Percentiles rank a stretch among this genome's conserved stretches.
These are phyloP conservation scores for Morelia viridis DNA, from an alignment of 2,797 vertebrate species.

Conservation along the genomic window DNA sequence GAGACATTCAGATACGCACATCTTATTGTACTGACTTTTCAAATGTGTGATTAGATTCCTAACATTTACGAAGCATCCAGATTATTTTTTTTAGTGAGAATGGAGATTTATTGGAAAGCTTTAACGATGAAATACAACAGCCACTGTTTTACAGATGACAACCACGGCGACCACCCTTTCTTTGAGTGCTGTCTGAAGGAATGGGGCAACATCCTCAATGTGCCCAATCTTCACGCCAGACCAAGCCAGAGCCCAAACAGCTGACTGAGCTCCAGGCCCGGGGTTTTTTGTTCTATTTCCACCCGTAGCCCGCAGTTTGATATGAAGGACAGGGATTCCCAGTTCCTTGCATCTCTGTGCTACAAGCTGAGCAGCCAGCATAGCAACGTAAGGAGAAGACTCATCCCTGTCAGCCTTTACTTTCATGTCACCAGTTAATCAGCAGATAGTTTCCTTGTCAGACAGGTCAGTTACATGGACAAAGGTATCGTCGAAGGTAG, in stretches of 20 bases:
- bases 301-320: conserved; percentile 93
- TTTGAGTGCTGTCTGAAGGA: conserved; percentile 96
- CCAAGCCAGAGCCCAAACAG: conserved; percentile 92
- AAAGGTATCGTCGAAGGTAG: too few relatives aligned
- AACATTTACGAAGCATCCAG: not conserved
- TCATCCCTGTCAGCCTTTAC: conserved; percentile 97
- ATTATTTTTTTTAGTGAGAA: not conserved
- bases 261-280: conserved; percentile 95
- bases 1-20: not conserved
- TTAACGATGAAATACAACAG: conserved; percentile 80
- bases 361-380: conserved; percentile 96
- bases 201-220: conserved; percentile 98
- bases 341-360: conserved; percentile 97
- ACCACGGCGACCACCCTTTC: conserved; percentile 96
- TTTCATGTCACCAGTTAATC: conserved; percentile 97
- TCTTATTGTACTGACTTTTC: not conserved
- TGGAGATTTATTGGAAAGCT: conserved; percentile 62
- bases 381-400: conserved; percentile 94
- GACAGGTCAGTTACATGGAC: conserved; percentile 81
- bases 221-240: conserved; percentile 99
- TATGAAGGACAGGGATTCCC: conserved; percentile 94
- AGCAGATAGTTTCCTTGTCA: conserved; percentile 97
- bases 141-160: conserved; percentile 87
- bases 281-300: conserved; percentile 98
- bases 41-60: not conserved